Conservation (phyloP, 2,888 invertebrate genomes). For the Sturmia bella region DNA sequence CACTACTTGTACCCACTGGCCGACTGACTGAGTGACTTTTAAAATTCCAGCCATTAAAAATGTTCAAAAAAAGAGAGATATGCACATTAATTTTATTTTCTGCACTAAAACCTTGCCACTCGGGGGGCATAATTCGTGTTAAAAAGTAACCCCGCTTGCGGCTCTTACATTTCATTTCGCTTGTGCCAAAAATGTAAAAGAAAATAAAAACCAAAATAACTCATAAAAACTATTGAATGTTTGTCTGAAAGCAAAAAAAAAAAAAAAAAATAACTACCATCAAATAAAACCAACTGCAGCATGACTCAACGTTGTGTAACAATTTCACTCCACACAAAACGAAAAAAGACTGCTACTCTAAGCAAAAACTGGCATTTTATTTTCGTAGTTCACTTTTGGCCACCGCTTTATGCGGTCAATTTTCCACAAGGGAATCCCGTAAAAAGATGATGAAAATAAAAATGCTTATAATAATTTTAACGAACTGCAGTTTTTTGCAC, state of each 20-base stretch:
- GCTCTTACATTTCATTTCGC: not conserved
- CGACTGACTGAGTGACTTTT: constrained; percentile 49
- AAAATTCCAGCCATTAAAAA: constrained; percentile 3
- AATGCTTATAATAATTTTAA: not conserved
- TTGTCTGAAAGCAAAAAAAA: constrained; percentile 19
- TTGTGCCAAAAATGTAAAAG: constrained; percentile 10
- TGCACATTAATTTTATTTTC: constrained; percentile 37
- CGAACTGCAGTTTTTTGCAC: constrained; percentile 26
- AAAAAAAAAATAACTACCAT: constrained; percentile 14
- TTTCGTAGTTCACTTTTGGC: constrained; percentile 39
- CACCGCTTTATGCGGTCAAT: constrained; percentile 59
- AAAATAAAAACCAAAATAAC: constrained; percentile 18
- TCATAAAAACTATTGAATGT: constrained; percentile 58
- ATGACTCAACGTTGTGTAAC: constrained; percentile 64
- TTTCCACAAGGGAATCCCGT: constrained; percentile 57
- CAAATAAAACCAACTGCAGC: constrained; percentile 64
- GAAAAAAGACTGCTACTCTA: not conserved
- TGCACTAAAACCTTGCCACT: not conserved
- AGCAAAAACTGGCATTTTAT: constrained; percentile 36
- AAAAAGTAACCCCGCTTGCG: not conserved
- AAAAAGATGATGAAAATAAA: constrained; percentile 38
- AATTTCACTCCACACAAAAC: constrained; percentile 16
- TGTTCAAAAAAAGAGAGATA: constrained; percentile 12
- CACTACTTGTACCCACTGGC: not conserved
- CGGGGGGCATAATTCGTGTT: not conserved